Evolutionary conservation across 2,888 invertebrate genomes (phyloP), one percentile per base, ranked within the genome.

Genomic region (Mesorhabditis spiculigera): DNA sequence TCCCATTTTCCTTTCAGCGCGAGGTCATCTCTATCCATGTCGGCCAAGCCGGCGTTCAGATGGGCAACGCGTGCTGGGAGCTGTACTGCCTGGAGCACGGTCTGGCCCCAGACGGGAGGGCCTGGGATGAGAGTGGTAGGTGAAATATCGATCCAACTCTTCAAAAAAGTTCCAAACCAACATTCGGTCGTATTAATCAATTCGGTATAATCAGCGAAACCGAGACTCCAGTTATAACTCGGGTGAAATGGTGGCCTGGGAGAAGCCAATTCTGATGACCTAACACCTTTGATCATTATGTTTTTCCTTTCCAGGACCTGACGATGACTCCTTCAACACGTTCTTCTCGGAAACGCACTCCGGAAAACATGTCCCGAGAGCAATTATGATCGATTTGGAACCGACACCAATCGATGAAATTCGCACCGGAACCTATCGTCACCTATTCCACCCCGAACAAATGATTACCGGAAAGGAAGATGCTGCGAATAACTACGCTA

Each of bases 391-490:
- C 66, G 81, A 81, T 74, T 73, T 81, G 65, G 81, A 81, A 72
- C 81, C 81, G 28, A 81, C 81, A 63, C 80, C 80, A 10, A 80
- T 81, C 67, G 81, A 78, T 78, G 88, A 88, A 77, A 86, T 88
- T 50, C 83, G 88, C 63, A 87, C 87, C 10, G 88, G 88, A 43
- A 86, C 86, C 41, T 95, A 95, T 90, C 90, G 94, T 77, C 93
- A 93, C 88, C 90, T 95, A 86, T 95, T 95, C 91, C 95, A 95
- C 88, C 95, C 95, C 76, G 95, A 95, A 89, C 95, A 95, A 89
- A 90, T 94, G 87, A 79, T 94, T 88, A 50, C 58, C n/a, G 58
- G 58, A 50, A 87, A 87, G 77, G 87, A 87, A 76, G 87, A 87
- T 79, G 88, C 87, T 10, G 87, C 87, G 43, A 88, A 88, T 78